Evolutionary conservation across 2,113 vertebrate species (phyloP).

Genomic region (Lynx canadensis): DNA sequence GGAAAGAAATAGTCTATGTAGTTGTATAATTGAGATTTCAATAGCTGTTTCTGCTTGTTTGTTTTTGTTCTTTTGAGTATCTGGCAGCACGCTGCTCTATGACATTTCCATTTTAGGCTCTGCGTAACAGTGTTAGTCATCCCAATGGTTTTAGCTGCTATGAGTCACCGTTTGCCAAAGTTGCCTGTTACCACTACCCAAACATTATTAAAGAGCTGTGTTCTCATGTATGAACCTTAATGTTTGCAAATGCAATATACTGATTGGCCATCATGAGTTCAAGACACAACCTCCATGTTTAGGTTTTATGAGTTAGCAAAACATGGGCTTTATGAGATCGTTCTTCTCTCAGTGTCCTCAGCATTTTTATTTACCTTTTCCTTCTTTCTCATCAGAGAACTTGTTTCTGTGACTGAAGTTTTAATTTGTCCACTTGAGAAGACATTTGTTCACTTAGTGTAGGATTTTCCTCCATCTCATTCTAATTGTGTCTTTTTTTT

Average conservation of each 20-base stretch:
- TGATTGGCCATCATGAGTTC: not conserved
- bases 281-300: not conserved
- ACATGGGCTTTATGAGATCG: not conserved
- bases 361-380: not conserved
- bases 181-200: not conserved
- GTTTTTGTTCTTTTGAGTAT: not conserved
- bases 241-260: not conserved
- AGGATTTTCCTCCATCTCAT: not conserved
- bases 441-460: not conserved
- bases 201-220: not conserved
- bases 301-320: not conserved
- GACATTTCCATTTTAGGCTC: not conserved
- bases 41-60: not conserved
- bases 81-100: not conserved
- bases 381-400: not conserved
- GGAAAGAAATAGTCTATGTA: not conserved
- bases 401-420: not conserved
- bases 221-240: not conserved
- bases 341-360: not conserved
- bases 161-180: constrained; percentile 4
- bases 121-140: not conserved
- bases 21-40: not conserved
- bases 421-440: not conserved
- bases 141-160: not conserved
- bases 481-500: not conserved